Conservation (phyloP, 23 tunicate species). For the Halocynthia aurantium region DNA sequence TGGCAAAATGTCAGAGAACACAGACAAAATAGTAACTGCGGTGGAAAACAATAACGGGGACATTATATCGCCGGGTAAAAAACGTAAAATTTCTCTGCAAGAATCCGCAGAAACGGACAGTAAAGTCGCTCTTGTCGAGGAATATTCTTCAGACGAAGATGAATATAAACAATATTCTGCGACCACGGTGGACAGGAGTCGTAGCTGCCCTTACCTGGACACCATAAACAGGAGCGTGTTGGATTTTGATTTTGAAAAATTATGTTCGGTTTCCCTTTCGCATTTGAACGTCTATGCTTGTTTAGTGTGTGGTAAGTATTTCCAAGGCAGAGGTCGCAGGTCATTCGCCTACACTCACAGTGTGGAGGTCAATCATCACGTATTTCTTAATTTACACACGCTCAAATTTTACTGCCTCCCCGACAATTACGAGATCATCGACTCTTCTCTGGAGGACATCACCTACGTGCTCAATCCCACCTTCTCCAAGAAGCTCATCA, state of each 20-base stretch:
- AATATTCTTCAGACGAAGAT: slow-evolving; percentile 80
- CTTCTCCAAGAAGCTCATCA: slow-evolving; percentile 56
- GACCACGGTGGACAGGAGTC: slow-evolving; percentile 61
- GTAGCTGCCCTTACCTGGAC: slow-evolving; percentile 95
- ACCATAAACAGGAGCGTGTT: slow-evolving; percentile 91
- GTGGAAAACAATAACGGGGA: too few relatives aligned
- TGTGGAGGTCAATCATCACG: slow-evolving; percentile 90
- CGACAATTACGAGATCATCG: slow-evolving; percentile 89
- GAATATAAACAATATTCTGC: slow-evolving; percentile 51
- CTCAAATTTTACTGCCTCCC: slow-evolving; percentile 93
- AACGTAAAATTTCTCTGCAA: slow-evolving; percentile 9
- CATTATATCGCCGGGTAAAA: background rate
- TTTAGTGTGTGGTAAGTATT: slow-evolving; percentile 84
- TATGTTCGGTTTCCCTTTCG: slow-evolving; percentile 85
- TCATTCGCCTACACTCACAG: slow-evolving; percentile 89
- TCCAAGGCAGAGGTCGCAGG: slow-evolving; percentile 89
- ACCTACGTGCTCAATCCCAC: slow-evolving; percentile 91
- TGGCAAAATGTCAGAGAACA: too few relatives aligned
- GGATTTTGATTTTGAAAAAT: slow-evolving; percentile 98
- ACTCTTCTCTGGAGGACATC: slow-evolving; percentile 92
- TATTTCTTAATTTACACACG: slow-evolving; percentile 84
- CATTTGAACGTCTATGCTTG: slow-evolving; percentile 96
- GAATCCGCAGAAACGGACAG: slow-evolving; percentile 11
- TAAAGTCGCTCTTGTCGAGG: slow-evolving; percentile 43
- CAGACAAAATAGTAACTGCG: too few relatives aligned